Base-by-base conservation (phyloP, 1,140 invertebrate genomes). In the Solenopsis invicta region DNA sequence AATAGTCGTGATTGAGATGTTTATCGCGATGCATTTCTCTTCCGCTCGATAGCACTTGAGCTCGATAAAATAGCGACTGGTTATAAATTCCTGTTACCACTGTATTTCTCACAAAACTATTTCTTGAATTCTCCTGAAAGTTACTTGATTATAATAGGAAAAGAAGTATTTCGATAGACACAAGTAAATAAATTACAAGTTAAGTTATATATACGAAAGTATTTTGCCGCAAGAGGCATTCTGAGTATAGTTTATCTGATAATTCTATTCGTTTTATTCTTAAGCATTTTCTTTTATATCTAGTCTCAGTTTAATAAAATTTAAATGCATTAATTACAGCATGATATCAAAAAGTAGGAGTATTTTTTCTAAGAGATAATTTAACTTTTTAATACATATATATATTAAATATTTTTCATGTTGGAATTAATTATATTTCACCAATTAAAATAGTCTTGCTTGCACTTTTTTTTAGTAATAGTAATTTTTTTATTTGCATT, bases 21-120 rank as follows among this genome's bases (percentile, higher is more conserved):
- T 52, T 82, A 74, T 82, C 80, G 37, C 24, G 37, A 81, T 56
- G 66, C 48, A 41, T 81, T 81, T 84, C 54, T 24, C 54, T 81
- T n/a, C 8, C 54, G 45, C 12, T 0, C 29, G 24, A 48, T 48
- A 78, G 21, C 59, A 18, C 10, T 34, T 29, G n/a, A 50, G 9
- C 16, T 18, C 24, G 71, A 74, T 74, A 54, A 12, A 69, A 77
- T 77, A 61, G 16, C 52, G 16, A 24, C 34, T 69, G 29, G 29
- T 29, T 29, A 41, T 69, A 21, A 54, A 54, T 67, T 81, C 6
- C 45, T 69, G 24, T 56, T 48, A 12, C 4, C 8, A 24, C 12
- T 48, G 3, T 18, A 29, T 69, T 45, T 41, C 18, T 18, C 18
- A 12, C n/a, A 24, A 18, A 1, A 8, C 5, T 59, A 71, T 48